These are phyloP conservation scores for Leuctra nigra DNA, from an alignment of 2,888 invertebrate genomes.

Conservation along the genomic window DNA sequence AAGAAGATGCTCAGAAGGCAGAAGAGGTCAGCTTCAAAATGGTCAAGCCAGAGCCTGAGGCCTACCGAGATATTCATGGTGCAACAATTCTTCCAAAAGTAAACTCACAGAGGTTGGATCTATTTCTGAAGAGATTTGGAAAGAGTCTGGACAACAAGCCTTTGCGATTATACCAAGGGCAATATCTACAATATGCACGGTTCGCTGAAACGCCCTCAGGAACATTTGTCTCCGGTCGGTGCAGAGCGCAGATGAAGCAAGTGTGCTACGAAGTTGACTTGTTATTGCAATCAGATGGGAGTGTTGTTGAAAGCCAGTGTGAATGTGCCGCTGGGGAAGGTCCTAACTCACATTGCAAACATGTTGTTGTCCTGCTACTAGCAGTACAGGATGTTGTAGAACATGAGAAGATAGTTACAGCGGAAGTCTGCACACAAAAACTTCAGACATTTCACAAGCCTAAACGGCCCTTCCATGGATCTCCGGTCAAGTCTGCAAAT, in stretches of 20 bases:
- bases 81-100: too few species aligned
- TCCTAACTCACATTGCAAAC: conserved; percentile 26
- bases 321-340: conserved; percentile 27
- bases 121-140: too few species aligned
- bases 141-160: background rate
- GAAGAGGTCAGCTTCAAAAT: too few species aligned
- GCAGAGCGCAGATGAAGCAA: conserved; percentile 24
- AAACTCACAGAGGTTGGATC: too few species aligned
- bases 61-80: too few species aligned
- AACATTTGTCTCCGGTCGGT: conserved; percentile 16
- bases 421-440: conserved; percentile 24
- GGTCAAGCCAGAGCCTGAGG: too few species aligned
- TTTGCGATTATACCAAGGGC: background rate
- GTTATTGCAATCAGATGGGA: conserved; percentile 8
- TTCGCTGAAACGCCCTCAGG: background rate
- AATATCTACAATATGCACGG: conserved; percentile 1
- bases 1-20: too few species aligned
- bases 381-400: conserved; percentile 22
- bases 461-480: conserved; percentile 22
- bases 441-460: conserved; percentile 27
- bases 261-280: conserved; percentile 22
- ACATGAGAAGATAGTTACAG: conserved; percentile 16
- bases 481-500: conserved; percentile 20
- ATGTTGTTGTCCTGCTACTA: conserved; percentile 25
- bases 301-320: conserved; percentile 22